Evolutionary conservation across 2,888 invertebrate species (phyloP), one percentile per base, ranked within the genome.

Genomic region (Pyralis farinalis): DNA sequence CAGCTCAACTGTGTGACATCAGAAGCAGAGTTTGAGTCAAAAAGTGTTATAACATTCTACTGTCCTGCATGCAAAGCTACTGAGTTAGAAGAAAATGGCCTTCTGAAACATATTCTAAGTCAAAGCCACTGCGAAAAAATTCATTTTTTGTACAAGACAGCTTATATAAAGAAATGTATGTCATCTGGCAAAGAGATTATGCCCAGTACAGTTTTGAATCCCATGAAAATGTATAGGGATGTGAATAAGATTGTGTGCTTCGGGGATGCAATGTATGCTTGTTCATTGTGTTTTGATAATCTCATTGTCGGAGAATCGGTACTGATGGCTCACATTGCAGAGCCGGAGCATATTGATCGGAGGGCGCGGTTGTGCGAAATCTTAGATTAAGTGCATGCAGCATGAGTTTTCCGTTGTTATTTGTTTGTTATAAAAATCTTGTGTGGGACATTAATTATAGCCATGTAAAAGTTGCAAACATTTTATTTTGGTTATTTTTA

Each of bases 181-280:
- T 47, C 71, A 0, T 46, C 65, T 0, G 82, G 83, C 0, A 82
- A 78, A 35, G 87, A 88, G 40, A 88, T 88, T 0, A 79, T 82
- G 42, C 88, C 88, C 0, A 88, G 88, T 39, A 86, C 88, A 0
- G 73, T 88, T 0, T 47, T 88, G 1, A 88, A 88, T 37, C 72
- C 88, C 0, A 88, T 88, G 88, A 83, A 44, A n/a, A 72, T 85
- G 77, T 88, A 88, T 29, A 47, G 88, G 1, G 88, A 88, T 71
- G 76, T 75, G 1, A 88, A 88, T 47, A 88, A 88, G 50, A 84
- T 88, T 25, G 87, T 88, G 0, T 88, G 88, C 40, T 88, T 88
- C 1, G 88, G 88, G 0, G 86, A 88, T 53, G 81, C 82, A 0
- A 48, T 75, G 49, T 88, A 81, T 1, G 88, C 89, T 4, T 88